Conservation (phyloP, 2,888 invertebrate genomes). For the Lymantria monacha region DNA sequence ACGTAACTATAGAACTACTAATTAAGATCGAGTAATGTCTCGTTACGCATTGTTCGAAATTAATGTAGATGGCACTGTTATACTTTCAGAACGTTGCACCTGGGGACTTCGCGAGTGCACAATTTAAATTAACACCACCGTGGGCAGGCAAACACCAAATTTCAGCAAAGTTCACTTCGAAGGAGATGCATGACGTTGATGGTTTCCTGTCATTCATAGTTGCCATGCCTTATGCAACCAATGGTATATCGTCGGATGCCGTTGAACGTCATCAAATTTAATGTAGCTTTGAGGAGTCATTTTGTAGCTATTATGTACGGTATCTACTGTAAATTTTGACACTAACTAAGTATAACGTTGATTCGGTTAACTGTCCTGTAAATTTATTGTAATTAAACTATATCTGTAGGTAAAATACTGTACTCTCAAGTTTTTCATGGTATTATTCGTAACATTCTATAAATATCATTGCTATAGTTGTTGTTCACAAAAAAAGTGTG, state of each 20-base stretch:
- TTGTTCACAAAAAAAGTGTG: too few species aligned
- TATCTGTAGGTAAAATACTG: too few species aligned
- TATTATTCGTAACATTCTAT: too few species aligned
- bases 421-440: too few species aligned
- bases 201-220: constrained; percentile 92
- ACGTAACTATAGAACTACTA: constrained; percentile 3
- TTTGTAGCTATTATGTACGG: not conserved
- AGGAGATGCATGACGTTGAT: constrained; percentile 94
- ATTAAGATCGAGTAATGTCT: not conserved
- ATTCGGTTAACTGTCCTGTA: too few species aligned
- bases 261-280: constrained; percentile 53
- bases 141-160: constrained; percentile 91
- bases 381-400: too few species aligned
- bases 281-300: not conserved
- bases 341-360: too few species aligned
- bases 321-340: not conserved
- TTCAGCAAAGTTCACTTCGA: constrained; percentile 92
- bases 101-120: constrained; percentile 86
- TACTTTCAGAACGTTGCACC: constrained; percentile 59
- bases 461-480: too few species aligned
- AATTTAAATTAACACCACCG: constrained; percentile 89
- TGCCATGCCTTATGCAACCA: constrained; percentile 21
- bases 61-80: not conserved
- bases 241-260: constrained; percentile 33
- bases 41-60: not conserved